These are phyloP conservation scores for Semibalanus balanoides DNA, from an alignment of 1,140 invertebrate species.

Conservation along the genomic window DNA sequence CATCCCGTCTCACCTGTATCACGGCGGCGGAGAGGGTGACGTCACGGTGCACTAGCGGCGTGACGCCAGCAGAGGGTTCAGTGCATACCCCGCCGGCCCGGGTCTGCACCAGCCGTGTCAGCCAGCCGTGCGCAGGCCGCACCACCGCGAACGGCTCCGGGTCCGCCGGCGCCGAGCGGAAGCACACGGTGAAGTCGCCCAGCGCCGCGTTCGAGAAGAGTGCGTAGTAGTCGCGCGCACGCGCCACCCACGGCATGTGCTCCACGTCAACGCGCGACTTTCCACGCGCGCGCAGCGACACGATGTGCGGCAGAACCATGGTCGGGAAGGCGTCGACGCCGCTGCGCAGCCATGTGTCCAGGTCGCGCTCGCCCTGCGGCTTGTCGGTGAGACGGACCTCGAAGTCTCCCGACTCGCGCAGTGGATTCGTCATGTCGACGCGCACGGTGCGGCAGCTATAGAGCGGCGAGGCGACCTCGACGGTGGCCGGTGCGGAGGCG, in stretches of 20 bases:
- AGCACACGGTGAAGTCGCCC: not conserved
- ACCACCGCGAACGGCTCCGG: not conserved
- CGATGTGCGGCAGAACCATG: not conserved
- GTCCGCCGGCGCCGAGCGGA: not conserved
- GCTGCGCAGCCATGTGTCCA: not conserved
- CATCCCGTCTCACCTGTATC: not conserved
- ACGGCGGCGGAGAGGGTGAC: not conserved
- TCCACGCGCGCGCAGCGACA: not conserved
- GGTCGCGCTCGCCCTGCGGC: not conserved
- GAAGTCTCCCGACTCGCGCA: not conserved
- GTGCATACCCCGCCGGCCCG: not conserved
- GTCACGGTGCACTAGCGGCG: not conserved
- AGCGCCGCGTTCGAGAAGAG: not conserved
- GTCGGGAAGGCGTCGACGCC: not conserved
- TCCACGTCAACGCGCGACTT: not conserved
- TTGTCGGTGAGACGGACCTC: not conserved
- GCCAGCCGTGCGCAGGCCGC: not conserved
- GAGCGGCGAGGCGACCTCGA: not conserved
- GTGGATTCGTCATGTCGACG: not conserved
- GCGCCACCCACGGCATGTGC: not conserved
- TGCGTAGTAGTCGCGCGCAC: not conserved
- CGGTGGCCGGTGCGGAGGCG: too few species aligned
- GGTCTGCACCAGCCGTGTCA: not conserved
- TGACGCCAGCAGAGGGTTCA: not conserved
- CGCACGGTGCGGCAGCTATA: not conserved